phyloP scores from a whole-genome alignment of 2,113 vertebrate species.

The Piprites chloris region DNA sequence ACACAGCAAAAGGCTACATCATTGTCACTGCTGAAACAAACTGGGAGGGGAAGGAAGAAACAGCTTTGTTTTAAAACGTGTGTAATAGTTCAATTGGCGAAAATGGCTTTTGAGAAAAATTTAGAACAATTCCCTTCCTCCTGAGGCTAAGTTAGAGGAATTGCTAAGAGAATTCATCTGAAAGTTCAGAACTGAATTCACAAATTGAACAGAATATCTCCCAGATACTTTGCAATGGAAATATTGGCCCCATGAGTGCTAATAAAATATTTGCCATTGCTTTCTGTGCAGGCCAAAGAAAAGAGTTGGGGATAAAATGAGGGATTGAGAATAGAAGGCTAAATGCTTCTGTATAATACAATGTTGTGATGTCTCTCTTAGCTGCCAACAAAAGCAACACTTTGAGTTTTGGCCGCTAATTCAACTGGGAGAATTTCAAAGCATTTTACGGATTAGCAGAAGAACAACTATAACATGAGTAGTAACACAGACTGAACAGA shows the following conservation, averaged over 20 bases:
- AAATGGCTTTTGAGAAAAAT: not conserved
- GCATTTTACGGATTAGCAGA: not conserved
- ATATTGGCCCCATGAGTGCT: not conserved
- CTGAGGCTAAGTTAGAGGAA: not conserved
- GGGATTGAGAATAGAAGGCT: not conserved
- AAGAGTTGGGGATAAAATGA: not conserved
- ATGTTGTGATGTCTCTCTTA: not conserved
- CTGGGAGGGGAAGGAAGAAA: not conserved
- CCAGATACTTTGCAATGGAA: not conserved
- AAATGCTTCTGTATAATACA: not conserved
- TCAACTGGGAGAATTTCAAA: slow-evolving; percentile 14
- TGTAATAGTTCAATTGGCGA: not conserved
- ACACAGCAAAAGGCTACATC: not conserved
- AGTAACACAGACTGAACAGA: not conserved
- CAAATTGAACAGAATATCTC: not conserved
- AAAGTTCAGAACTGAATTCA: not conserved
- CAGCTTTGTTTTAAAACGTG: not conserved
- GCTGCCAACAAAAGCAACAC: slow-evolving; percentile 8
- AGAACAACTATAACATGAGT: not conserved
- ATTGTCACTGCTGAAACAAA: not conserved
- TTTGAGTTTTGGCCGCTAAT: slow-evolving; percentile 16
- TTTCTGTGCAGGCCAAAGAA: not conserved
- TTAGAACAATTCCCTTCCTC: not conserved
- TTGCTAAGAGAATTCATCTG: not conserved
- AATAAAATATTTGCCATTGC: not conserved